Evolutionary conservation across 1,140 invertebrate genomes (phyloP).

Genomic region (Scaptomyza graminum): DNA sequence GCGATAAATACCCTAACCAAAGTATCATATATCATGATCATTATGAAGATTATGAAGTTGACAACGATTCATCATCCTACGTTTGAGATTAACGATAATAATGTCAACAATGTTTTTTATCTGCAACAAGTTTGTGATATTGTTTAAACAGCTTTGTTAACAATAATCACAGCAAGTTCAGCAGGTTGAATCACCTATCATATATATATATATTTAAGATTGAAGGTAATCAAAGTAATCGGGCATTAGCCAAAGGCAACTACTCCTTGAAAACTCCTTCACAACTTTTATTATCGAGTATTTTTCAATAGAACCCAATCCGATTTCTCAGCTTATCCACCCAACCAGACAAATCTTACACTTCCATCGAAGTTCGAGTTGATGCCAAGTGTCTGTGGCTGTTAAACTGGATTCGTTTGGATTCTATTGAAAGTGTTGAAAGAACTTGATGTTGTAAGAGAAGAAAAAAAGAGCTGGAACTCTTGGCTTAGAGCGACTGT

Average conservation of each 20-base stretch:
- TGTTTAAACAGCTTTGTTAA: neutral
- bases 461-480: too few species aligned
- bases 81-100: neutral
- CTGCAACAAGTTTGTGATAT: neutral
- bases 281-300: too few species aligned
- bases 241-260: too few species aligned
- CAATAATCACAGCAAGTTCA: neutral
- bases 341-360: neutral
- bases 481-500: conserved; percentile 9
- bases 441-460: conserved; percentile 12
- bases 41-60: neutral
- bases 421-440: conserved; percentile 79
- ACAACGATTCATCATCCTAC: neutral
- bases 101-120: neutral
- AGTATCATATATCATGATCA: neutral
- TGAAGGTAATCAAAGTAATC: too few species aligned
- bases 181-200: neutral
- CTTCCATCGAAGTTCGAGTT: conserved; percentile 9
- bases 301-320: too few species aligned
- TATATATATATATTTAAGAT: neutral
- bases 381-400: conserved; percentile 35
- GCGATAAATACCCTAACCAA: neutral
- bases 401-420: conserved; percentile 69
- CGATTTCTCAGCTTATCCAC: too few species aligned
- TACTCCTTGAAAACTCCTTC: too few species aligned